These are phyloP conservation scores for Steinernema khuongi DNA, from an alignment of 1,140 invertebrate species.

Conservation along the genomic window DNA sequence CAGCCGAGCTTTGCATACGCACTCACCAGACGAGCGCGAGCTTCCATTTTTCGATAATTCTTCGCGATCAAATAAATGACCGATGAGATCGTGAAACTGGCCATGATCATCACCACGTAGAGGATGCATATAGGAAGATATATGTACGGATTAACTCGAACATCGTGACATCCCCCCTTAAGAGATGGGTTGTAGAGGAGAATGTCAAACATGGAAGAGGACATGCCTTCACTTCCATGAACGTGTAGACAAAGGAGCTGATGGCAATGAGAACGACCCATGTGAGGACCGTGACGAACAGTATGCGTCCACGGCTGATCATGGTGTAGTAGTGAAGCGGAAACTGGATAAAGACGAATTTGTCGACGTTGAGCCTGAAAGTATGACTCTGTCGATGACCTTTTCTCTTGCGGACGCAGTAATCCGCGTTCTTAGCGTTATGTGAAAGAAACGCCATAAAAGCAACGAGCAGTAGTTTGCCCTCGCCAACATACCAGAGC, in stretches of 20 bases:
- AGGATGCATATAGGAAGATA: conserved; percentile 46
- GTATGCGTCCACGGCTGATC: conserved; percentile 41
- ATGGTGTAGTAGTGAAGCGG: conserved; percentile 54
- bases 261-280: conserved; percentile 42
- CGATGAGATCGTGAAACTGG: conserved; percentile 47
- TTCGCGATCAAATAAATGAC: conserved; percentile 55
- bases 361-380: conserved; percentile 52
- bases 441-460: not conserved
- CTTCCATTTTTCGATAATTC: conserved; percentile 43
- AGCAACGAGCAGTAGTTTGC: not conserved
- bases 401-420: not conserved
- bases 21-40: conserved; percentile 36
- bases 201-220: not conserved
- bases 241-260: conserved; percentile 37
- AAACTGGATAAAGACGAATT: conserved; percentile 53
- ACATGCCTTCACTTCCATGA: conserved; percentile 43
- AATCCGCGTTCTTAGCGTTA: not conserved
- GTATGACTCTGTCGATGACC: not conserved
- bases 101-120: conserved; percentile 43
- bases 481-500: conserved; percentile 43
- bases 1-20: not conserved
- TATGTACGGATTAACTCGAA: conserved; percentile 33
- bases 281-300: conserved; percentile 35
- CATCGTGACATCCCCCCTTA: conserved; percentile 42
- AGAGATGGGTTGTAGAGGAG: conserved; percentile 21